phyloP scores from a whole-genome alignment of 2,113 vertebrate genomes.

The Burhinus oedicnemus region DNA sequence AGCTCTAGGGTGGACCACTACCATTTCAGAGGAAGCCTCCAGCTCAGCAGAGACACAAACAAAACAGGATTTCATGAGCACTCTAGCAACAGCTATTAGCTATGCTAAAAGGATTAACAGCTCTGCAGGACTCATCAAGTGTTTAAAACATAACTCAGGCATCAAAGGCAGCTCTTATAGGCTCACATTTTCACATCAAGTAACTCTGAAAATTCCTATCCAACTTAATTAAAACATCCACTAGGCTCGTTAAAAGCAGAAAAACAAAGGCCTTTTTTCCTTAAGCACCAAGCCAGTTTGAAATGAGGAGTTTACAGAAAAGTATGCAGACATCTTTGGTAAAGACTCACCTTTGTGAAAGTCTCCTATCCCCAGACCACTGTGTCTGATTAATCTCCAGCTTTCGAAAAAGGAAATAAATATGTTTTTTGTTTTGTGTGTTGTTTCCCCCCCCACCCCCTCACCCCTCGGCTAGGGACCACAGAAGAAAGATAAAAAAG shows the following conservation, averaged over 20 bases:
- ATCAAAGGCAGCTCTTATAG: constrained; percentile 31
- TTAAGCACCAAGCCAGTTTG: neutral
- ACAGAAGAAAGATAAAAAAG: constrained; percentile 54
- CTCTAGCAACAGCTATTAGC: constrained; percentile 45
- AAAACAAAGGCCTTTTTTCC: neutral
- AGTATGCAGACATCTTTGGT: neutral
- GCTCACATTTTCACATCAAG: constrained; percentile 48
- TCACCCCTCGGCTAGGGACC: neutral
- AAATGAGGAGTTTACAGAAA: neutral
- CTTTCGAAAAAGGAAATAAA: neutral
- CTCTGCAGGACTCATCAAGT: constrained; percentile 53
- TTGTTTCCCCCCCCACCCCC: neutral
- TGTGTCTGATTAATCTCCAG: neutral
- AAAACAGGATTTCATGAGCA: neutral
- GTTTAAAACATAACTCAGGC: constrained; percentile 46
- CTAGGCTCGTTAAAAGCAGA: neutral
- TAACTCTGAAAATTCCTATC: constrained; percentile 50
- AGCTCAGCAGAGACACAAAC: neutral
- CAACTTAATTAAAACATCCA: constrained; percentile 49
- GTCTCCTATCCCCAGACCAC: neutral
- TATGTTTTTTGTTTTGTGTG: neutral
- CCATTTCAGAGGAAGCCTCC: neutral
- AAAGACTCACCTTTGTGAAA: constrained; percentile 4
- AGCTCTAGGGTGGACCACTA: neutral
- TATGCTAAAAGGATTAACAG: constrained; percentile 54